These are phyloP conservation scores for Cotesia typhae DNA, from an alignment of 1,140 invertebrate species.

Conservation along the genomic window DNA sequence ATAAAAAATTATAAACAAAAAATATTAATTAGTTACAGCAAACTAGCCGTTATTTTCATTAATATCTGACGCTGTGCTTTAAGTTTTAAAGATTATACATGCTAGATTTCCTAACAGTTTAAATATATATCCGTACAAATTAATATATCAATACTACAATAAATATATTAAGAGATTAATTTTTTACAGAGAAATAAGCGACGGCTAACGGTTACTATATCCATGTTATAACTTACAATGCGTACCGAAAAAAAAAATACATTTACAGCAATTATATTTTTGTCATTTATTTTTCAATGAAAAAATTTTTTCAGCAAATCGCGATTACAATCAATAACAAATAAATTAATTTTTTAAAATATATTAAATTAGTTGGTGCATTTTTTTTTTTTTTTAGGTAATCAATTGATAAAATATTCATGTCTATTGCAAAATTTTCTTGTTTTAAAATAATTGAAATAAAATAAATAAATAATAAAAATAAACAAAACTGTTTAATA, in stretches of 20 bases:
- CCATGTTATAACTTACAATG: not conserved
- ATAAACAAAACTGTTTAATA: slow-evolving; percentile 34
- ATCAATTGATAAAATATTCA: too few relatives aligned
- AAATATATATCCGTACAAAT: not conserved
- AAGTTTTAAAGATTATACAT: slow-evolving; percentile 19
- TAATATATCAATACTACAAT: not conserved
- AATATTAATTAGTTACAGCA: not conserved
- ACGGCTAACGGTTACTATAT: slow-evolving; percentile 13
- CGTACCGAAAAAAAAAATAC: not conserved
- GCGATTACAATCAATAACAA: too few relatives aligned
- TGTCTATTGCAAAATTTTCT: too few relatives aligned
- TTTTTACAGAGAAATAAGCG: not conserved
- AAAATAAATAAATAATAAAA: slow-evolving; percentile 13
- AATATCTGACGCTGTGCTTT: not conserved
- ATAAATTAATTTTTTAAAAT: too few relatives aligned
- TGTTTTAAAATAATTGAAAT: not conserved
- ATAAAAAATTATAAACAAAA: slow-evolving; percentile 15
- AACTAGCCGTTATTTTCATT: not conserved
- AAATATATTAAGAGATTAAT: not conserved
- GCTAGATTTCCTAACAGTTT: not conserved
- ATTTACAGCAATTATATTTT: not conserved
- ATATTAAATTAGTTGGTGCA: too few relatives aligned
- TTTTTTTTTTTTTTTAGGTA: too few relatives aligned
- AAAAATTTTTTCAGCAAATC: too few relatives aligned
- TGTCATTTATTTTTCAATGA: too few relatives aligned